Percentiles rank a stretch among this genome's conserved stretches.
Evolutionary conservation across 2,797 vertebrate species (phyloP).

Genomic region (Benthosema pterotum): DNA sequence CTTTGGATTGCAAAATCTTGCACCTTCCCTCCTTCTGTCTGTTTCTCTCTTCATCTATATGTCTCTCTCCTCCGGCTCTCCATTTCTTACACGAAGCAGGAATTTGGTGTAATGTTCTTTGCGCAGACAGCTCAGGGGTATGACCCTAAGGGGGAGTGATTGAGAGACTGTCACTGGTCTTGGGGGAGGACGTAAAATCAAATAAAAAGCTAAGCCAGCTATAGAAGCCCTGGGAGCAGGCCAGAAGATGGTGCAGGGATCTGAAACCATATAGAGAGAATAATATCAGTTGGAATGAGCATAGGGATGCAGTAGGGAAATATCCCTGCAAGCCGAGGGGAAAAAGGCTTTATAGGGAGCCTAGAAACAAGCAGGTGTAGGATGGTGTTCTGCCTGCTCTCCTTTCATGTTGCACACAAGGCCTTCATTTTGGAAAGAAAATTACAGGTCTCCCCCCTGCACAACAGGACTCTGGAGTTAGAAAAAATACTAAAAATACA

Average conservation of each 20-base stretch:
- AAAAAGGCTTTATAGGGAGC: background rate
- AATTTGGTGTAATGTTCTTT: conserved; percentile 65
- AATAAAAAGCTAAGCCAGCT: conserved; percentile 69
- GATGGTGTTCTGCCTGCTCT: background rate
- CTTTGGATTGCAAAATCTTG: conserved; percentile 26
- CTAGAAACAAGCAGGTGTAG: background rate
- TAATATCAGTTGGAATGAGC: conserved; percentile 18
- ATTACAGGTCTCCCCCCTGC: no score
- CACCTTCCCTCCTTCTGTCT: background rate
- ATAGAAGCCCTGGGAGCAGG: conserved; percentile 29
- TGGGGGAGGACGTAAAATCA: conserved; percentile 68
- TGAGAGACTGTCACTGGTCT: conserved; percentile 69
- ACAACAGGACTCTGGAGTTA: no score
- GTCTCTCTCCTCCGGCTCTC: conserved; percentile 22
- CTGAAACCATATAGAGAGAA: conserved; percentile 23
- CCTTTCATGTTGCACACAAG: conserved; percentile 1
- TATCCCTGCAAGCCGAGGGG: conserved; percentile 2
- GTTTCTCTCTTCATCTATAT: background rate
- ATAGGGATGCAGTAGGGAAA: conserved; percentile 21
- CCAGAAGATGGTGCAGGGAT: conserved; percentile 25
- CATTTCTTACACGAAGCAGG: conserved; percentile 69
- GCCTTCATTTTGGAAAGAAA: no score
- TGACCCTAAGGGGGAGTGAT: conserved; percentile 66
- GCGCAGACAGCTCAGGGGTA: conserved; percentile 71
- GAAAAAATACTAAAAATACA: no score